These are phyloP conservation scores for Myotis findleyi DNA, from an alignment of 2,797 vertebrate species.

Conservation along the genomic window DNA sequence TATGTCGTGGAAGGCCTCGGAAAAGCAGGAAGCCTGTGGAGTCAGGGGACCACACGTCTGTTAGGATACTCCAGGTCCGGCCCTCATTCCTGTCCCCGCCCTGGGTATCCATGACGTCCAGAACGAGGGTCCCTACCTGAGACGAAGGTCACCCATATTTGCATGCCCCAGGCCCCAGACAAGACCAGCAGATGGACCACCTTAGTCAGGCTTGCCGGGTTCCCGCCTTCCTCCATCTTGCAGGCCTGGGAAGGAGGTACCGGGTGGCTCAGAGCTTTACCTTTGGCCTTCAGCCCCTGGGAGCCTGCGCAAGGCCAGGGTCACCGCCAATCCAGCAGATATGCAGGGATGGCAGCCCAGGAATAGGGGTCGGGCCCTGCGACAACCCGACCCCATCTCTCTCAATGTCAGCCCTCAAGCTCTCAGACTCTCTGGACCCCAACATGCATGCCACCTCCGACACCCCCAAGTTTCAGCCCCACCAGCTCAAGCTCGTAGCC, in stretches of 20 bases:
- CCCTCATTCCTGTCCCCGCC: neutral
- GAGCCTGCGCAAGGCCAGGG: neutral
- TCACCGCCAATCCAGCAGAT: neutral
- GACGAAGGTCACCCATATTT: conserved; percentile 94
- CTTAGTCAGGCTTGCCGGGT: conserved; percentile 89
- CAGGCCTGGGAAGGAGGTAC: conserved; percentile 49
- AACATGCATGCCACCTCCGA: neutral
- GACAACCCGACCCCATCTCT: neutral
- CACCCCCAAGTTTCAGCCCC: neutral
- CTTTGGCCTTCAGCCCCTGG: conserved; percentile 40
- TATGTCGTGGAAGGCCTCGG: conserved; percentile 89
- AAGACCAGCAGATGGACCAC: conserved; percentile 91
- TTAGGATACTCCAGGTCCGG: neutral
- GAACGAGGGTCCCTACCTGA: conserved; percentile 87
- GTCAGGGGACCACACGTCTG: neutral
- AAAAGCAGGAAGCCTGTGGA: conserved; percentile 91
- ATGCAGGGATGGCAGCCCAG: neutral
- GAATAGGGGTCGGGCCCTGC: neutral
- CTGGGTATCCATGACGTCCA: neutral
- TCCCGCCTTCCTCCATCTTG: conserved; percentile 89
- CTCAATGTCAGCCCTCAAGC: neutral
- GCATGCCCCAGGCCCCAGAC: conserved; percentile 94
- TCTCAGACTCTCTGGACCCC: neutral
- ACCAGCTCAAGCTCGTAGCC: neutral
- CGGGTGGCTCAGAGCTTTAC: neutral